phyloP scores from a whole-genome alignment of 2,888 invertebrate genomes.

The Dynastes tityus region DNA sequence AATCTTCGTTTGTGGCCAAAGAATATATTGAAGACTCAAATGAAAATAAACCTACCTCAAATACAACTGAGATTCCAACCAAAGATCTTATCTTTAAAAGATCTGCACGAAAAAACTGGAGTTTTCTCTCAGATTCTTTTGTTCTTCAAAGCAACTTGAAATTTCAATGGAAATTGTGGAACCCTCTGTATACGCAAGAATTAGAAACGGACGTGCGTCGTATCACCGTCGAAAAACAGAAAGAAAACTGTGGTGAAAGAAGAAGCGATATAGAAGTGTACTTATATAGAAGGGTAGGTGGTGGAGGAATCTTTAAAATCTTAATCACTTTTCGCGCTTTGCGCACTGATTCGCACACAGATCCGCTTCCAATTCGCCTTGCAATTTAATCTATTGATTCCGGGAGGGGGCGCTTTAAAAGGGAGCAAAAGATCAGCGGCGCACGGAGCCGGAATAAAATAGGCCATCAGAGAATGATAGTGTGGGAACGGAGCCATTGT shows the following conservation, averaged over 20 bases:
- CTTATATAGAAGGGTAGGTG: background rate
- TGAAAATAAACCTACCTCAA: too few species aligned
- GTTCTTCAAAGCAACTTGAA: too few species aligned
- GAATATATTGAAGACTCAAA: too few species aligned
- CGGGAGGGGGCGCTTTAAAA: constrained; percentile 63
- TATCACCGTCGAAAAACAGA: background rate
- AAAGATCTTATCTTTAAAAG: too few species aligned
- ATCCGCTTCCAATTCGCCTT: constrained; percentile 61
- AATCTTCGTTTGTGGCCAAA: too few species aligned
- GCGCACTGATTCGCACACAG: constrained; percentile 64
- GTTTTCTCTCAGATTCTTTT: too few species aligned
- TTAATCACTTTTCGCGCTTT: constrained; percentile 69
- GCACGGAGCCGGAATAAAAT: constrained; percentile 65
- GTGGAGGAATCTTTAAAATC: constrained; percentile 65
- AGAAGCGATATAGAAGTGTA: constrained; percentile 9
- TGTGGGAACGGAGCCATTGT: constrained; percentile 68
- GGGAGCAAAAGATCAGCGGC: constrained; percentile 69
- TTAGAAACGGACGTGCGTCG: too few species aligned
- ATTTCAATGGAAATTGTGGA: too few species aligned
- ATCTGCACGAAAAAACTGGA: too few species aligned
- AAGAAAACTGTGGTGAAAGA: background rate
- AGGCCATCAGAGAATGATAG: constrained; percentile 68
- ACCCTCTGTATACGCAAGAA: too few species aligned
- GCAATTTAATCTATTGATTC: constrained; percentile 70
- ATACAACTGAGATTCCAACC: too few species aligned